A percentile compares a stretch with the other conserved stretches of the same genome.
phyloP scores from a whole-genome alignment of 2,888 invertebrate genomes.

The Drosophila barbarae region DNA sequence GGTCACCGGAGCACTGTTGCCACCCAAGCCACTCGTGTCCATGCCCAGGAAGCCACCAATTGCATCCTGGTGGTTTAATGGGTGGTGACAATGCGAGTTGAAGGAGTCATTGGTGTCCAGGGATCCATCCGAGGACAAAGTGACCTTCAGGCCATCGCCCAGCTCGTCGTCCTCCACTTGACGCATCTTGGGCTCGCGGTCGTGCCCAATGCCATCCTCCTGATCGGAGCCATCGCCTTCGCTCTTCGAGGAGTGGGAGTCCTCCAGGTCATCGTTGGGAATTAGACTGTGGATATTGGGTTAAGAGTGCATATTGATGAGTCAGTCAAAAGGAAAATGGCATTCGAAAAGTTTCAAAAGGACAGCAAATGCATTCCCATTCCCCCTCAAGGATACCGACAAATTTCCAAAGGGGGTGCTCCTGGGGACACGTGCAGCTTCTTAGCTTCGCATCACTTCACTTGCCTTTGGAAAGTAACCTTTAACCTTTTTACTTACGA shows the following conservation, averaged over 20 bases:
- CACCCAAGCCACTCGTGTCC: conserved; percentile 21
- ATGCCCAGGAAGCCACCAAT: conserved; percentile 76
- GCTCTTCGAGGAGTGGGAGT: conserved; percentile 88
- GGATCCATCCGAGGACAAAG: conserved; percentile 76
- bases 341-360: conserved; percentile 2
- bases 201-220: conserved; percentile 80
- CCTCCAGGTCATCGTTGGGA: conserved; percentile 90
- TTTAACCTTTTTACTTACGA: conserved; percentile 84
- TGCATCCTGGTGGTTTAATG: conserved; percentile 76
- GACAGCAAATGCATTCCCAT: neutral
- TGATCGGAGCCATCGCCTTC: conserved; percentile 85
- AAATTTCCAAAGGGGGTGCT: conserved; percentile 17
- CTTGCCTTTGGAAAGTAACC: neutral
- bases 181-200: conserved; percentile 56
- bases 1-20: conserved; percentile 31
- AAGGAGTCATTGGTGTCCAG: conserved; percentile 76
- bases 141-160: conserved; percentile 79
- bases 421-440: conserved; percentile 28
- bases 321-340: neutral
- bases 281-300: conserved; percentile 83
- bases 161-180: conserved; percentile 80
- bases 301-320: neutral
- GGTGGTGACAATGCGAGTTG: conserved; percentile 76
- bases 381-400: conserved; percentile 19
- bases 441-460: conserved; percentile 2